These are phyloP conservation scores for Habrosyne pyritoides DNA, from an alignment of 2,888 invertebrate genomes.

Conservation along the genomic window DNA sequence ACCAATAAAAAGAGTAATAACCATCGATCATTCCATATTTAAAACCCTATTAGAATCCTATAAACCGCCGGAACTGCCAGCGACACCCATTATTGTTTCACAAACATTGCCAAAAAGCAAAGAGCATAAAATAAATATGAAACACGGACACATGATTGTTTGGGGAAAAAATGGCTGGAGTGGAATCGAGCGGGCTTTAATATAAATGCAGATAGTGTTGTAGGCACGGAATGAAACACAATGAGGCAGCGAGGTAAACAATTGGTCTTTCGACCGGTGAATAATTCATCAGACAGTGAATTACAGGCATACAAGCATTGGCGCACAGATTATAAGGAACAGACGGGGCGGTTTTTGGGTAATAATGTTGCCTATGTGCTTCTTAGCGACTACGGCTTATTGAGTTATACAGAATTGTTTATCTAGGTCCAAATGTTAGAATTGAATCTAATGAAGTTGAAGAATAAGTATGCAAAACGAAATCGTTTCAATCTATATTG, in stretches of 20 bases:
- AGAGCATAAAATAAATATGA: conserved; percentile 3
- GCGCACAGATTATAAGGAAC: background rate
- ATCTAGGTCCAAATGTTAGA: too few species aligned
- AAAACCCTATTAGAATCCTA: background rate
- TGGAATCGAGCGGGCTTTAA: conserved; percentile 3
- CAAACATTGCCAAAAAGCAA: background rate
- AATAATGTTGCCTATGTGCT: background rate
- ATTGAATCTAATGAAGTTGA: too few species aligned
- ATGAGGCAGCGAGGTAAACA: conserved; percentile 10
- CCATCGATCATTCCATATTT: background rate
- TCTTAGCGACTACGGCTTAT: too few species aligned
- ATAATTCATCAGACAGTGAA: conserved; percentile 10
- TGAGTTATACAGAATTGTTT: too few species aligned
- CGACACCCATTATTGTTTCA: background rate
- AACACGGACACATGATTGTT: conserved; percentile 4
- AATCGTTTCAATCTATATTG: too few species aligned
- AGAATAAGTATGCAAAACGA: too few species aligned
- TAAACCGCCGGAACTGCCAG: background rate
- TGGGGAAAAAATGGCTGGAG: background rate
- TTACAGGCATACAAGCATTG: conserved; percentile 6
- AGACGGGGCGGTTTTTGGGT: background rate
- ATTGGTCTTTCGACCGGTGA: conserved; percentile 10
- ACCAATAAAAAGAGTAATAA: background rate
- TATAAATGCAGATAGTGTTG: conserved; percentile 9
- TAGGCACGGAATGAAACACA: conserved; percentile 3